phyloP scores from a whole-genome alignment of 1,140 invertebrate genomes.

The Drosophila sulfurigaster region DNA sequence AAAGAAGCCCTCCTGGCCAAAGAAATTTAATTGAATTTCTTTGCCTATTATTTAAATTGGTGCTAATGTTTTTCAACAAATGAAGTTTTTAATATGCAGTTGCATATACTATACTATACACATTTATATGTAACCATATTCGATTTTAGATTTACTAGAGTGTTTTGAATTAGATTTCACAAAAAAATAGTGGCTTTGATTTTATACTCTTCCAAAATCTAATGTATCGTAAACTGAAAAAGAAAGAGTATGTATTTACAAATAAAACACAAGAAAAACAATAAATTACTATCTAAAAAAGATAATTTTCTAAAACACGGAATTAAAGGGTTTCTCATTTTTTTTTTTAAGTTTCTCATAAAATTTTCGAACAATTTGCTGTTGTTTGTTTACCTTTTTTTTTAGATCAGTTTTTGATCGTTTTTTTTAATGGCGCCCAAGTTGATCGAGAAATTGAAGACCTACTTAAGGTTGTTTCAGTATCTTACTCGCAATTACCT shows the following conservation, averaged over 20 bases:
- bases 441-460: conserved; percentile 49
- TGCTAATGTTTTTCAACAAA: too few relatives aligned
- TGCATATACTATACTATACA: too few relatives aligned
- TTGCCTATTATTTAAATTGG: too few relatives aligned
- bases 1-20: too few relatives aligned
- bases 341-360: conserved; percentile 3
- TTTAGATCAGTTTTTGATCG: neutral
- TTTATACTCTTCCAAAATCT: conserved; percentile 58
- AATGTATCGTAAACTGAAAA: conserved; percentile 68
- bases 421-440: conserved; percentile 44
- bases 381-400: neutral
- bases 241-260: conserved; percentile 53
- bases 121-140: too few relatives aligned
- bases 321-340: conserved; percentile 10
- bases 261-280: conserved; percentile 29
- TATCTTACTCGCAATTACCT: neutral
- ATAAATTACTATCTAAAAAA: conserved; percentile 20
- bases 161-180: neutral
- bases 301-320: conserved; percentile 17
- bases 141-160: neutral
- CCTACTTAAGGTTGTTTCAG: conserved; percentile 48
- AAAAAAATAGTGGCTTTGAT: conserved; percentile 14
- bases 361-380: neutral
- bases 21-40: too few relatives aligned
- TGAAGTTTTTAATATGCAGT: too few relatives aligned